Evolutionary conservation across 2,113 vertebrate species (phyloP).

Genomic region (Falcunculus frontatus): DNA sequence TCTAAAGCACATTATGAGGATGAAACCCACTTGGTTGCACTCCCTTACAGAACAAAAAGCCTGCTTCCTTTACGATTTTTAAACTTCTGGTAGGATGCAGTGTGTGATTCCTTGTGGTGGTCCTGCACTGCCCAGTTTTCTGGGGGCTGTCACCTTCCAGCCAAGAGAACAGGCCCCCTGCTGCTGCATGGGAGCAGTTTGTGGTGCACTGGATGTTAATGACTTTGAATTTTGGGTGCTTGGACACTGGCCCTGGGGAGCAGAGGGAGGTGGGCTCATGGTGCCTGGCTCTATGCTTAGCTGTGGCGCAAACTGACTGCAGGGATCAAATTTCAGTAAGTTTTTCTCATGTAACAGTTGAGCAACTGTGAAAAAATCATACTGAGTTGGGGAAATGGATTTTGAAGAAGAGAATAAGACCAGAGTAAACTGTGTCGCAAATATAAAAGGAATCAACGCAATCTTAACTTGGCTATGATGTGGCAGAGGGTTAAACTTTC

Average conservation of each 20-base stretch:
- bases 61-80: not conserved
- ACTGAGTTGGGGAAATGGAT: not conserved
- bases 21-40: not conserved
- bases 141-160: not conserved
- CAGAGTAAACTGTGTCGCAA: not conserved
- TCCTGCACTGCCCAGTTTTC: not conserved
- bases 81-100: not conserved
- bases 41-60: not conserved
- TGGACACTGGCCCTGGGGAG: not conserved
- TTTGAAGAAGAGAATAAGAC: not conserved
- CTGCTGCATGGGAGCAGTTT: not conserved
- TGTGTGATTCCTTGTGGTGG: not conserved
- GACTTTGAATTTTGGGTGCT: not conserved
- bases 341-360: not conserved
- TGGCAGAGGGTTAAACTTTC: not conserved
- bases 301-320: not conserved
- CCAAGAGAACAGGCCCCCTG: not conserved
- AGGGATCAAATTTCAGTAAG: not conserved
- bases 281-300: not conserved
- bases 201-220: not conserved
- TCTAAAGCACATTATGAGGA: not conserved
- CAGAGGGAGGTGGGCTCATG: not conserved
- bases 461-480: not conserved
- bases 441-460: not conserved
- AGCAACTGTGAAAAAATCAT: not conserved